Conservation (phyloP, 2,888 invertebrate genomes). For the Diarsia rubi region DNA sequence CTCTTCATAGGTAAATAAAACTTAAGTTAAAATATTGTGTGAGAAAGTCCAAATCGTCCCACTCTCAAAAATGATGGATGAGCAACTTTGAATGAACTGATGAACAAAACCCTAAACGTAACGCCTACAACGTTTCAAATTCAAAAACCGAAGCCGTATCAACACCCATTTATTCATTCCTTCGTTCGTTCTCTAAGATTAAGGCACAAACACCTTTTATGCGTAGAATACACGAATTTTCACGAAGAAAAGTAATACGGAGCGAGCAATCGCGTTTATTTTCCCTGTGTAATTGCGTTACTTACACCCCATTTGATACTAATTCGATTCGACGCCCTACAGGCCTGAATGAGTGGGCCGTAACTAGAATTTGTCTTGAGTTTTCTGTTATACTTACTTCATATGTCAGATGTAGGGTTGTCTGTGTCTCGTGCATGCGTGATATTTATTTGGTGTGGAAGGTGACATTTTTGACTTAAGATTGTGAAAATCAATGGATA, state of each 20-base stretch:
- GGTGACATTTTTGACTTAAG: background rate
- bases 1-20: background rate
- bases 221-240: constrained; percentile 24
- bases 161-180: constrained; percentile 31
- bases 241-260: constrained; percentile 34
- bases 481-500: background rate
- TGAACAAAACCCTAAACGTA: constrained; percentile 28
- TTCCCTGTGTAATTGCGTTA: constrained; percentile 63
- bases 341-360: constrained; percentile 53
- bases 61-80: constrained; percentile 38
- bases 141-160: constrained; percentile 28
- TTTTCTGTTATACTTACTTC: constrained; percentile 30
- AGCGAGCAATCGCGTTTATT: constrained; percentile 56
- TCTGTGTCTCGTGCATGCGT: background rate
- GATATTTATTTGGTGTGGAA: background rate
- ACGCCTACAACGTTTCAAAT: constrained; percentile 18
- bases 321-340: constrained; percentile 68
- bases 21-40: background rate
- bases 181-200: constrained; percentile 21
- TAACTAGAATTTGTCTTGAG: constrained; percentile 47
- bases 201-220: constrained; percentile 44
- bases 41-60: constrained; percentile 12
- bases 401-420: constrained; percentile 14
- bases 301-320: constrained; percentile 71
- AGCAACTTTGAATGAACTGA: constrained; percentile 22